Conservation (phyloP, 2,888 invertebrate species). For the Eupithecia abbreviata region DNA sequence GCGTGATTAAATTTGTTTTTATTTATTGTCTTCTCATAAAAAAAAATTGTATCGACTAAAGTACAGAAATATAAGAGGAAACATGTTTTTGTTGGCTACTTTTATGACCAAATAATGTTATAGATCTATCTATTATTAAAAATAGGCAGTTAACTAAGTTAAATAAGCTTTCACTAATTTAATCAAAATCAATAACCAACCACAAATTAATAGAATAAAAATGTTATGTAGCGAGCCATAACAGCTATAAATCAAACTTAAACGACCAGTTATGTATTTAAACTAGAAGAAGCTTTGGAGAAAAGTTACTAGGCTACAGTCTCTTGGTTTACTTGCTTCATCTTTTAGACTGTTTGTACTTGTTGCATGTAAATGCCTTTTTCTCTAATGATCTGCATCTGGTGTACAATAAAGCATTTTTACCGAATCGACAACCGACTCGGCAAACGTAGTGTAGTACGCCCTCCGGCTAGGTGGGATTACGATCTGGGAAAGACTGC, state of each 20-base stretch:
- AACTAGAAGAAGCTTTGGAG: constrained; percentile 5
- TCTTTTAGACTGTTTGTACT: background rate
- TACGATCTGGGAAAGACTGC: no score
- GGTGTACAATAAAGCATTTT: no score
- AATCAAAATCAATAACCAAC: constrained; percentile 42
- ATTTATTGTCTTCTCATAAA: background rate
- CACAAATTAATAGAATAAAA: constrained; percentile 37
- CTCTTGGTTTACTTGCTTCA: background rate
- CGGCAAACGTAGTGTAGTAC: no score
- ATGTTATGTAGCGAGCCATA: constrained; percentile 27
- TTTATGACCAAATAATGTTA: background rate
- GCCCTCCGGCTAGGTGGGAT: no score
- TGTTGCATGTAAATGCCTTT: no score
- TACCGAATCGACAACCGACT: no score
- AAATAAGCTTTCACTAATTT: constrained; percentile 38
- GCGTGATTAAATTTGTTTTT: no score
- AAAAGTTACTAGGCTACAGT: background rate
- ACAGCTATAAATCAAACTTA: constrained; percentile 24
- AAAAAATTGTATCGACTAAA: no score
- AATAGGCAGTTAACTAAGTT: constrained; percentile 7
- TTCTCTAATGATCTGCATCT: no score
- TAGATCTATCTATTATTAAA: constrained; percentile 9
- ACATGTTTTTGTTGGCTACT: background rate
- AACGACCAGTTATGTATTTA: constrained; percentile 8
- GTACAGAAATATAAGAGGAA: background rate